Base-by-base conservation (phyloP, 1,140 invertebrate genomes). In the Drosophila tropicalis region DNA sequence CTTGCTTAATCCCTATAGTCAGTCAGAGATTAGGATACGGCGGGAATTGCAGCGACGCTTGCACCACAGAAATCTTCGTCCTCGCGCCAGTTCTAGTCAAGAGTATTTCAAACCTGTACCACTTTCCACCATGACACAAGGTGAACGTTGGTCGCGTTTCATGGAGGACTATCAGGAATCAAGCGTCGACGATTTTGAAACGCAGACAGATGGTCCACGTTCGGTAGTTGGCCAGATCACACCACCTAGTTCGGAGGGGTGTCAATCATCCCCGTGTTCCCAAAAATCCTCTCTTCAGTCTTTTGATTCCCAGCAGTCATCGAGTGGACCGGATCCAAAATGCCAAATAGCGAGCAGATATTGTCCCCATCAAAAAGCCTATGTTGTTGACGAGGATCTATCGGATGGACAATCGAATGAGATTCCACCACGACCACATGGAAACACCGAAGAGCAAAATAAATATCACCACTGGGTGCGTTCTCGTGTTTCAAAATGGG, bases 31-130 rank as follows among this genome's bases (percentile, higher is more conserved):
- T 7, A 19, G 39, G 12, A 39, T 62, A 29, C 7, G 13, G 12
- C n/a, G 0, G 6, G 39, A 17, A 12, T 5, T 19, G 25, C 3
- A 29, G 39, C 10, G 44, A 12, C 44, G 22, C 1, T 51, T 51
- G 10, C 17, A 29, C 1, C 29, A 51, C 10, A 9, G 10, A 3
- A 22, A 13, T 9, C 13, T 19, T 22, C 44, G 10, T 22, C 7
- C 9, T 1, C 32, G 34, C 0, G 3, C 25, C 13, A 36, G 32
- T 17, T 61, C 58, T 19, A 29, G 22, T 44, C 12, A 10, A 9
- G 66, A 63, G 1, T 68, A 68, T 34, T 72, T 72, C 29, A 1
- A 5, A 29, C 29, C 22, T 13, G 36, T 25, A 19, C 44, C 32
- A 34, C 13, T 10, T 15, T 3, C 41, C 15, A 17, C 10, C 13